phyloP scores from a whole-genome alignment of 2,113 vertebrate species.

The Empidonax traillii region DNA sequence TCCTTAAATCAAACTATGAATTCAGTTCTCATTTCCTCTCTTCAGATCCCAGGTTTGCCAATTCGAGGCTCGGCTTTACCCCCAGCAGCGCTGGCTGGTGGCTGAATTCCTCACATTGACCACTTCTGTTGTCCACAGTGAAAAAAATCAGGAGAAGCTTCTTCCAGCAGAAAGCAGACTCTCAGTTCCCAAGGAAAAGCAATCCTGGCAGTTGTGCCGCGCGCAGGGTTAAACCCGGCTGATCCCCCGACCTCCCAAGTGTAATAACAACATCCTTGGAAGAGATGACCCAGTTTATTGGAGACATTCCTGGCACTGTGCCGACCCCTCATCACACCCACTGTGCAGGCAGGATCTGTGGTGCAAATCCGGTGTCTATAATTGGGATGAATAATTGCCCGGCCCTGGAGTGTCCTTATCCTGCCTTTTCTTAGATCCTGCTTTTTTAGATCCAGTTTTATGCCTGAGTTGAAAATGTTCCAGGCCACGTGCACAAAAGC shows the following conservation, averaged over 20 bases:
- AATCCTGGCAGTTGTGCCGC: neutral
- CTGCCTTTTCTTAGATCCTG: neutral
- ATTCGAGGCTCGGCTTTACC: neutral
- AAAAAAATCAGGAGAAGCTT: neutral
- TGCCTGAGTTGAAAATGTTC: neutral
- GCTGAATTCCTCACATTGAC: neutral
- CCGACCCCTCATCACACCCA: neutral
- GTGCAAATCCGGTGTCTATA: slow-evolving; percentile 15
- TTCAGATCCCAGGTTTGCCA: neutral
- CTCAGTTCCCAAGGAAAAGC: neutral
- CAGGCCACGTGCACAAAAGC: neutral
- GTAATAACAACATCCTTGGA: slow-evolving; percentile 10
- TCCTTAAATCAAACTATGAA: neutral
- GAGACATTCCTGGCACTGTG: neutral
- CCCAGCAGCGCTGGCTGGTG: neutral
- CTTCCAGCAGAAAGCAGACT: neutral
- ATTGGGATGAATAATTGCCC: slow-evolving; percentile 29
- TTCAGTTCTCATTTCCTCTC: neutral
- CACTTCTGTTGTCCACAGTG: neutral
- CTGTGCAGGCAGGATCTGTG: neutral
- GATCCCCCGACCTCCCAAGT: slow-evolving; percentile 32
- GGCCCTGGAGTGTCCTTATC: neutral
- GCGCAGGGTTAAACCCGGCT: slow-evolving; percentile 19
- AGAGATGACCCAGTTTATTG: slow-evolving; percentile 52
- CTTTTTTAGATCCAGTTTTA: neutral